These are phyloP conservation scores for Isoperla grammatica DNA, from an alignment of 2,888 invertebrate species.

Conservation along the genomic window DNA sequence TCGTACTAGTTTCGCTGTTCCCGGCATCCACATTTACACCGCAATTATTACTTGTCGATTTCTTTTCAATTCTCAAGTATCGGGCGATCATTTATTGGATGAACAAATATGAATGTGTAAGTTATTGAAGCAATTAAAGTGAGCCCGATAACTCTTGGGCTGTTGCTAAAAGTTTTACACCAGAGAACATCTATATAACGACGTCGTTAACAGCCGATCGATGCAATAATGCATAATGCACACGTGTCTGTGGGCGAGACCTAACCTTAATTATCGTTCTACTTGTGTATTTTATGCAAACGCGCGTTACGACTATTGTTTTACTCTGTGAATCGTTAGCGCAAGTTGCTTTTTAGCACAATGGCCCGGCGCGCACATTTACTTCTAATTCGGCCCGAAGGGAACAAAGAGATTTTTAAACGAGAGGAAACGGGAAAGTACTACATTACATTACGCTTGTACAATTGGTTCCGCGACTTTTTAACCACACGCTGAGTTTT, in stretches of 20 bases:
- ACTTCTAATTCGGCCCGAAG: conserved; percentile 2
- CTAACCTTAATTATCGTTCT: no score
- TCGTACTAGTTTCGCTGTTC: no score
- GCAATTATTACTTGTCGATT: no score
- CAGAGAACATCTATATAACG: not conserved
- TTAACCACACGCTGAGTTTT: conserved; percentile 21
- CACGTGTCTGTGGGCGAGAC: no score
- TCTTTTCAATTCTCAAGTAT: no score
- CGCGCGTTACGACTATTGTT: not conserved
- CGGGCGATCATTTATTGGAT: not conserved
- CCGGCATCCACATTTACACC: no score
- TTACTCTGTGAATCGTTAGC: no score
- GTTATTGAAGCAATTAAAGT: conserved; percentile 3
- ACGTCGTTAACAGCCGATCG: conserved; percentile 8
- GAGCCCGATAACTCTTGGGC: not conserved
- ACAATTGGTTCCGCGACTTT: conserved; percentile 21
- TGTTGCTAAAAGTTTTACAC: not conserved
- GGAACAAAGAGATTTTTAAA: conserved; percentile 12
- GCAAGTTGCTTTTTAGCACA: no score
- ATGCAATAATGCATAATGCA: not conserved
- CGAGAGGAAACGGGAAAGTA: conserved; percentile 7
- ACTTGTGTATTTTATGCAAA: no score
- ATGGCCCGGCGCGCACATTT: not conserved
- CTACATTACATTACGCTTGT: conserved; percentile 1
- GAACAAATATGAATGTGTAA: not conserved